These are phyloP conservation scores for Plectropomus leopardus DNA, from an alignment of 2,113 vertebrate genomes.

Conservation along the genomic window DNA sequence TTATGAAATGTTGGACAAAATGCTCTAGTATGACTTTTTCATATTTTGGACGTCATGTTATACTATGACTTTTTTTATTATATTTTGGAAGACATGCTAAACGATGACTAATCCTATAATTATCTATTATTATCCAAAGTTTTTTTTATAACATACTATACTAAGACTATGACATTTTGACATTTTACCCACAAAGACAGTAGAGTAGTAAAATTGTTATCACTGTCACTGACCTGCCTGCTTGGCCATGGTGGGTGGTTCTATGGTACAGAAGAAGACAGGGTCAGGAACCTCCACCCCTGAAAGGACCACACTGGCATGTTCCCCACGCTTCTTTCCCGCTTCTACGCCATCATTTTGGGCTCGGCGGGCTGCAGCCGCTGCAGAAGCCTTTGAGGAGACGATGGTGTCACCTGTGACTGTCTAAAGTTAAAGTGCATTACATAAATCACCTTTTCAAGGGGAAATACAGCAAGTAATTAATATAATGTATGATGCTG, in stretches of 20 bases:
- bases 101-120: too few species aligned
- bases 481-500: not conserved
- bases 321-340: conserved; percentile 53
- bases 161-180: too few species aligned
- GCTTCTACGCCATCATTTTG: conserved; percentile 49
- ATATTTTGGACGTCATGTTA: too few species aligned
- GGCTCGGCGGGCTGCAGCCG: conserved; percentile 85
- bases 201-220: not conserved
- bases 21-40: too few species aligned
- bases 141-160: too few species aligned
- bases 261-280: conserved; percentile 98
- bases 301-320: conserved; percentile 86
- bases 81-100: too few species aligned
- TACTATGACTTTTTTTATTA: too few species aligned
- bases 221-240: conserved; percentile 87
- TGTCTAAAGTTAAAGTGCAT: conserved; percentile 82
- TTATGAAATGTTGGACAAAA: too few species aligned
- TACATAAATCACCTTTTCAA: not conserved
- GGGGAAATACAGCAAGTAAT: too few species aligned
- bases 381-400: conserved; percentile 91
- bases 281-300: conserved; percentile 97
- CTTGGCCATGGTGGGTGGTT: conserved; percentile 92
- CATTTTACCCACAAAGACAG: too few species aligned
- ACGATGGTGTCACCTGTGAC: conserved; percentile 96
- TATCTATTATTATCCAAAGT: too few species aligned